These are phyloP conservation scores for Germaria angustata DNA, from an alignment of 2,888 invertebrate genomes.

Conservation along the genomic window DNA sequence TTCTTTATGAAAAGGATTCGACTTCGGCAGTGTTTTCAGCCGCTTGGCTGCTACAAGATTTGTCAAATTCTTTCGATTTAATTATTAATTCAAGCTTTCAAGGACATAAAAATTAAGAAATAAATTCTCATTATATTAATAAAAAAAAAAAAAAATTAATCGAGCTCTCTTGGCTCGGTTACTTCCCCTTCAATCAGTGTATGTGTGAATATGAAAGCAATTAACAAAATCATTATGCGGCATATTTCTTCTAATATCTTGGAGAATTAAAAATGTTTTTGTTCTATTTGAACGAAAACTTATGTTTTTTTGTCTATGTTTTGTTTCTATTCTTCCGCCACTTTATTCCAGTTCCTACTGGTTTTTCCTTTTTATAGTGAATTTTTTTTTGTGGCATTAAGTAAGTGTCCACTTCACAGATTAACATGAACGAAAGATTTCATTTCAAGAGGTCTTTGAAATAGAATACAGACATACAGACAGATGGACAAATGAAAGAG, in stretches of 20 bases:
- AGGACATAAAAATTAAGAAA: no score
- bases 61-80: no score
- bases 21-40: no score
- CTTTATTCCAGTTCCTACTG: conserved; percentile 62
- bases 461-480: not conserved
- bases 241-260: conserved; percentile 44
- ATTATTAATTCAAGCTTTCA: no score
- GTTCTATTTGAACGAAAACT: conserved; percentile 62
- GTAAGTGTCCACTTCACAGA: conserved; percentile 36
- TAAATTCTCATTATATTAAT: no score
- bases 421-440: conserved; percentile 7
- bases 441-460: not conserved
- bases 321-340: conserved; percentile 75
- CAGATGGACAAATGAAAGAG: not conserved
- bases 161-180: not conserved
- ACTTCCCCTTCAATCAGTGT: not conserved
- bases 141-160: no score
- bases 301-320: conserved; percentile 67
- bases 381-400: conserved; percentile 26
- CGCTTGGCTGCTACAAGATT: no score
- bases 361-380: conserved; percentile 16
- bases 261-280: conserved; percentile 5
- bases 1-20: no score
- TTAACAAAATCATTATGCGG: conserved; percentile 63
- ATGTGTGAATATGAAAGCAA: conserved; percentile 47